These are phyloP conservation scores for Zosterops borbonicus DNA, from an alignment of 2,113 vertebrate species.

Conservation along the genomic window DNA sequence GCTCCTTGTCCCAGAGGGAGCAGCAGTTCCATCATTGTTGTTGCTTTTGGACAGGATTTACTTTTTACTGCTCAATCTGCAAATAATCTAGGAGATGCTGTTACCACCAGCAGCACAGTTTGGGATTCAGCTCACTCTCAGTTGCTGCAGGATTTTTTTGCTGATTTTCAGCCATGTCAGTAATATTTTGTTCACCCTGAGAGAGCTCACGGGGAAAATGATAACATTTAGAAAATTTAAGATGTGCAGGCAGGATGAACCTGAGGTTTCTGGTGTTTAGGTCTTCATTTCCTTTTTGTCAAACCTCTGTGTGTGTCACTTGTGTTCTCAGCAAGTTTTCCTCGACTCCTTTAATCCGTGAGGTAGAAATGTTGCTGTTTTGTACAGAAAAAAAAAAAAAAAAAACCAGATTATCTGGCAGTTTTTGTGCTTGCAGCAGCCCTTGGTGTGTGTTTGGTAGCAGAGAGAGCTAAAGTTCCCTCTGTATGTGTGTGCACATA, in stretches of 20 bases:
- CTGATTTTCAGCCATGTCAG: neutral
- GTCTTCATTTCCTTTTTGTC: neutral
- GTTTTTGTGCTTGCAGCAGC: neutral
- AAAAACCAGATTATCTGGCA: neutral
- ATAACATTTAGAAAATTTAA: neutral
- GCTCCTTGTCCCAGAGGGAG: neutral
- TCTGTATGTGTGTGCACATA: neutral
- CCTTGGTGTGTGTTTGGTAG: neutral
- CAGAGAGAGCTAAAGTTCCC: neutral
- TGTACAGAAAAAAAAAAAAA: neutral
- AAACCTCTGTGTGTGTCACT: neutral
- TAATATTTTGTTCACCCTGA: neutral
- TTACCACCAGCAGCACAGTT: neutral
- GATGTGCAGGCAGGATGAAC: neutral
- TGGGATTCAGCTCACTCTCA: neutral
- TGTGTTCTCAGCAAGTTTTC: neutral
- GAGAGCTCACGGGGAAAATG: neutral
- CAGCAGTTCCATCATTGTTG: neutral
- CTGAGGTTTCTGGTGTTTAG: neutral
- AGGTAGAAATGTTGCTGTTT: neutral
- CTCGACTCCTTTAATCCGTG: neutral
- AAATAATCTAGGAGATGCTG: neutral
- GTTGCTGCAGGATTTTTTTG: neutral
- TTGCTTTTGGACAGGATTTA: slow-evolving; percentile 1
- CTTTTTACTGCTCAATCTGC: neutral